Conservation (phyloP, 2,888 invertebrate species). For the Hanleya hanleyi region DNA sequence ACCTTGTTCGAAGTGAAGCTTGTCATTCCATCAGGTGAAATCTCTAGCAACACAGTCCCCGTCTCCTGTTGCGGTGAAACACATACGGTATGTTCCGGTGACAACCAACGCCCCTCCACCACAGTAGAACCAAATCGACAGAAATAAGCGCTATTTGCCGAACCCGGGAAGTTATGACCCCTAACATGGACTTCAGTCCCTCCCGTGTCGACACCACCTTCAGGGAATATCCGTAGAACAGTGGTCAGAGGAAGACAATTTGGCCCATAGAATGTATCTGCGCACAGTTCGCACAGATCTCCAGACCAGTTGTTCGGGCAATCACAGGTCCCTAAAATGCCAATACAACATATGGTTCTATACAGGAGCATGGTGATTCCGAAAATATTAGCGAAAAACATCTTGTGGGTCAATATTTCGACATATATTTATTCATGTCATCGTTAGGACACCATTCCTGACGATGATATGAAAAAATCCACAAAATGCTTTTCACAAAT, state of each 20-base stretch:
- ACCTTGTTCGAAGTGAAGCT: constrained; percentile 16
- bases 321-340: constrained; percentile 20
- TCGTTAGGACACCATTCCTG: no score
- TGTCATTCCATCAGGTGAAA: constrained; percentile 24
- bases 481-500: no score
- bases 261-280: constrained; percentile 27
- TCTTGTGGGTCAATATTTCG: no score
- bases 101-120: constrained; percentile 33
- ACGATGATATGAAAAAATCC: no score
- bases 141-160: constrained; percentile 22
- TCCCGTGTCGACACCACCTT: constrained; percentile 25
- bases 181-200: constrained; percentile 33
- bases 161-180: constrained; percentile 45
- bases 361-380: no score
- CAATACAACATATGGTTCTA: no score
- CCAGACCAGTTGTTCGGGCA: constrained; percentile 35
- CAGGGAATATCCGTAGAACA: constrained; percentile 20
- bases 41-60: constrained; percentile 17
- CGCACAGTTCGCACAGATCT: constrained; percentile 26
- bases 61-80: constrained; percentile 19
- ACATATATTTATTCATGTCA: no score
- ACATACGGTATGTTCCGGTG: constrained; percentile 26
- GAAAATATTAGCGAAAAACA: no score
- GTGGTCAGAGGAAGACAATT: constrained; percentile 23
- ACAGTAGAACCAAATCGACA: constrained; percentile 36